Evolutionary conservation across 2,113 vertebrate species (phyloP).

Genomic region (Furnarius figulus): DNA sequence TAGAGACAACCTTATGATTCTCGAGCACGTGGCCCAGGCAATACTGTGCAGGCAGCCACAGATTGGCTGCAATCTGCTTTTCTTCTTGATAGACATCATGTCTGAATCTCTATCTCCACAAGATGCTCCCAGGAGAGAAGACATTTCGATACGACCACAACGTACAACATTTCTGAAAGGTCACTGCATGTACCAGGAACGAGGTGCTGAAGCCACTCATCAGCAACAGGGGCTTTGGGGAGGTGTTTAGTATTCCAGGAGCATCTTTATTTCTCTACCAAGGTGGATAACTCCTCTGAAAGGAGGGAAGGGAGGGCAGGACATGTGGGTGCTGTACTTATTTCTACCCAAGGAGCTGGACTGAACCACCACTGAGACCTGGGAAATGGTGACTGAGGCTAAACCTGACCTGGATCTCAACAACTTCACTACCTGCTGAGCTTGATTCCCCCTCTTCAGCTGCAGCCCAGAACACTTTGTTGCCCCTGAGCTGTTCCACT

Average conservation of each 20-base stretch:
- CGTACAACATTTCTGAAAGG: constrained; percentile 36
- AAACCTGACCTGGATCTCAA: neutral
- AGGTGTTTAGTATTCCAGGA: neutral
- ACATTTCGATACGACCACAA: constrained; percentile 46
- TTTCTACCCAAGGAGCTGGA: neutral
- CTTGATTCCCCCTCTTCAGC: neutral
- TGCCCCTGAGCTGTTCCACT: neutral
- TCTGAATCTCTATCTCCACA: constrained; percentile 58
- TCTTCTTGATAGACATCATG: constrained; percentile 53
- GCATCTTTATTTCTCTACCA: constrained; percentile 32
- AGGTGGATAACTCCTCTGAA: neutral
- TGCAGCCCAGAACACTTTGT: fast-evolving
- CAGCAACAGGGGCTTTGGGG: neutral
- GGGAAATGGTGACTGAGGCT: neutral
- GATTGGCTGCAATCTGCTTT: constrained; percentile 50
- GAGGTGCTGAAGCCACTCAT: neutral
- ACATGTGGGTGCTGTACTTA: neutral
- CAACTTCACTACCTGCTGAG: neutral
- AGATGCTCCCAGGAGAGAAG: constrained; percentile 48
- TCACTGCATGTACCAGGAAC: neutral
- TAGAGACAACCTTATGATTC: constrained; percentile 51
- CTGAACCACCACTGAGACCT: neutral
- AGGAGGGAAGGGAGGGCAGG: neutral
- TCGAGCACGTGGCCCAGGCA: constrained; percentile 30
- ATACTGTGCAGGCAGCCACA: constrained; percentile 19